Base-by-base conservation (phyloP, 2,888 invertebrate species). In the Frankliniella intonsa region DNA sequence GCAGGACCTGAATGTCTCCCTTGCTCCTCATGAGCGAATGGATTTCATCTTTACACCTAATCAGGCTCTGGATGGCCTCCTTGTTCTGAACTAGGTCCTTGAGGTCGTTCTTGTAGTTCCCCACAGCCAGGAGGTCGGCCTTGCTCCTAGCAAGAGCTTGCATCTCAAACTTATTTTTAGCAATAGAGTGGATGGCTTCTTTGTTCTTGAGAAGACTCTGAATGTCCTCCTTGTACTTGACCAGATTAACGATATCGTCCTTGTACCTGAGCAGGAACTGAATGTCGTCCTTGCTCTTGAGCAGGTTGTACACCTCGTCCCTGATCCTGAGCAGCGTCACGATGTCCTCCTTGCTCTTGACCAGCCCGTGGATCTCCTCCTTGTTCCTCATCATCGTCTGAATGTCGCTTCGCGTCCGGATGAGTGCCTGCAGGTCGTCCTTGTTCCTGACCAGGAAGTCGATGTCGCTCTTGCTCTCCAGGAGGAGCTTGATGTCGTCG, bases 201-300 rank as follows among this genome's bases (percentile, higher is more conserved):
- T 76, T 76, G 69, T 76, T 76, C 69, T 76, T 76, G 25, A 76
- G 25, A 22, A 76, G 69, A 22, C 25, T 76, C 25, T 22, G 22
- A 25, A 76, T 76, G 25, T 76, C 69, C 69, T 76, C 69, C 69
- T 76, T 76, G 69, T 76, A 76, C 69, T 22, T 22, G 22, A 76
- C 69, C 25, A 76, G 69, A 12, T 25, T 76, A 12, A 76, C 8
- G 25, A 76, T 76, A 12, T 76, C 69, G 69, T 76, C 69, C 69
- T 76, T 76, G 69, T 76, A 76, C 22, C 69, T 22, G 22, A 76
- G 69, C 22, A 76, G 69, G 69, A 76, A 76, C 69, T 76, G 69
- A 25, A 76, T 76, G 69, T 76, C 69, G 69, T 76, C 69, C 69
- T 76, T 76, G 69, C 69, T 76, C 69, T 76, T 76, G 69, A 76